Evolutionary conservation across 2,888 invertebrate species (phyloP), one percentile per base, ranked within the genome.

Genomic region (Pseudococcus jackbeardsleyi): DNA sequence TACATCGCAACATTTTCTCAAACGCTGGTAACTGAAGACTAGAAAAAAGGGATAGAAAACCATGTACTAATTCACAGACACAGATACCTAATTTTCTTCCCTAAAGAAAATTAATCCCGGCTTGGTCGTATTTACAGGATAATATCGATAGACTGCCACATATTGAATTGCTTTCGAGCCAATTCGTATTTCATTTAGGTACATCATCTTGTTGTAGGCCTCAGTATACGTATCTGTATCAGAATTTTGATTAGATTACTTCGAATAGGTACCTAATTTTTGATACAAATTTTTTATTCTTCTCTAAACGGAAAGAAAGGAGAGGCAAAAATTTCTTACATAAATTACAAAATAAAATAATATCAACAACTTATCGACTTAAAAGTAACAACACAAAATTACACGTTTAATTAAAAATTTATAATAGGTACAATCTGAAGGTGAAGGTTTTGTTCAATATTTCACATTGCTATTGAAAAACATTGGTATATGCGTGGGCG

Each of bases 1-100:
- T n/a, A 82, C 42, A 82, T 46, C 26, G 33, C 72, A 72, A 72
- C 79, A 82, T 82, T 82, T 82, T 82, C 17, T 82, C 79, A 82
- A 82, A 82, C 79, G 42, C 79, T 82, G 79, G 79, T 82, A 82
- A 82, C 79, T 82, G 79, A 82, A 82, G 79, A 82, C 79, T 82
- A 82, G 79, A 82, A 82, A 82, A 79, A 42, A 42, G 26, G 79
- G 33, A 82, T 82, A 82, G 79, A 82, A 82, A 50, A 4, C 79
- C 46, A 82, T 46, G 19, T 46, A 22, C 12, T 19, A 42, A 19
- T 19, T 82, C 9, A 46, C 46, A 19, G 19, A 46, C 46, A n/a
- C 17, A 46, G 17, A 64, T 64, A 64, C 64, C 4, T 11, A 11
- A 59, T n/a, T 59, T 64, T 64, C 33, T 39, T 68, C 19, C 33